These are phyloP conservation scores for Hirtodrosophila duncani DNA, from an alignment of 2,888 invertebrate species.

Conservation along the genomic window DNA sequence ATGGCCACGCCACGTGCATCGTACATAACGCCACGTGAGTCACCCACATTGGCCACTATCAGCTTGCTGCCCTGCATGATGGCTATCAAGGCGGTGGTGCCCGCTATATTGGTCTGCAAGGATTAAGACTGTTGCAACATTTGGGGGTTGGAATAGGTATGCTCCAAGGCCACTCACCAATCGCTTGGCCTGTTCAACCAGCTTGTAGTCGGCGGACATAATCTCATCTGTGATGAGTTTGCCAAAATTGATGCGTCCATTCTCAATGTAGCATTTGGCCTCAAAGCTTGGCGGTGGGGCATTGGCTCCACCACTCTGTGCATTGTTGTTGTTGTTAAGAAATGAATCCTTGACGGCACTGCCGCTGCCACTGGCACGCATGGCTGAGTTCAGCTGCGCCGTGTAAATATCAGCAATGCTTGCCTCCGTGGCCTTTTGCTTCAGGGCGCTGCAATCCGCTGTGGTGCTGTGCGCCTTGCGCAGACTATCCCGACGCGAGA, in stretches of 20 bases:
- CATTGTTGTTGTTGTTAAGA: conserved; percentile 67
- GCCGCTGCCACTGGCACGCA: conserved; percentile 63
- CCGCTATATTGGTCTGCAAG: conserved; percentile 84
- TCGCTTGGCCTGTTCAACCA: conserved; percentile 90
- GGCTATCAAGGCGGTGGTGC: conserved; percentile 95
- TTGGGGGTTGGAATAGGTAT: too few relatives aligned
- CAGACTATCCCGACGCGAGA: conserved; percentile 75
- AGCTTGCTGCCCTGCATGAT: conserved; percentile 89
- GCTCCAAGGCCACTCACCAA: conserved; percentile 78
- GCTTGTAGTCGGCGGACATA: conserved; percentile 87
- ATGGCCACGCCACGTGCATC: conserved; percentile 93
- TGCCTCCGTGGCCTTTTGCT: conserved; percentile 68
- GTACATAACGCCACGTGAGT: conserved; percentile 97
- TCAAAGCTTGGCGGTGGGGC: conserved; percentile 73
- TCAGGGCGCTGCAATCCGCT: conserved; percentile 79
- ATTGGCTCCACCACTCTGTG: conserved; percentile 38
- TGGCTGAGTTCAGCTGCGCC: conserved; percentile 75
- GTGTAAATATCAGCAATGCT: conserved; percentile 75
- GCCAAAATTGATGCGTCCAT: conserved; percentile 88
- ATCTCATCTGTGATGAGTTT: conserved; percentile 92
- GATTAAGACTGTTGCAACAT: too few relatives aligned
- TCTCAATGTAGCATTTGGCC: conserved; percentile 84
- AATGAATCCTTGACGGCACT: conserved; percentile 70
- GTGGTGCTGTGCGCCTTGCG: conserved; percentile 78
- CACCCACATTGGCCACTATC: conserved; percentile 97